These are phyloP conservation scores for Drosophila tanythrix DNA, from an alignment of 2,888 invertebrate genomes.

Conservation along the genomic window DNA sequence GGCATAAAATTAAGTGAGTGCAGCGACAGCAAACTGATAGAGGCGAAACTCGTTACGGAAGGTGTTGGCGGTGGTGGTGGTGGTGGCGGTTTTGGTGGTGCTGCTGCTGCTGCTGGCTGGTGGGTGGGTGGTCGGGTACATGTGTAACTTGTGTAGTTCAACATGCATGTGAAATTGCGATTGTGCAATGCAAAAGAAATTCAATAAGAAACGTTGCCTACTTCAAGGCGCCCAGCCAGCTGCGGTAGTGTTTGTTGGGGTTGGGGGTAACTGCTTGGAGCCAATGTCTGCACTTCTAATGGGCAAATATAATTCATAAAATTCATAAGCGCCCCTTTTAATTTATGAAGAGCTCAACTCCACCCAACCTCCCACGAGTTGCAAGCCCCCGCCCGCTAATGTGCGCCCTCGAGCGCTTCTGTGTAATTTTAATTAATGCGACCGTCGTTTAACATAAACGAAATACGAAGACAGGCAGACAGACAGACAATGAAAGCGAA, in stretches of 20 bases:
- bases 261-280: neutral
- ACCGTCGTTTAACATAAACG: constrained; percentile 63
- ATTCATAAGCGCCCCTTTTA: constrained; percentile 79
- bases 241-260: neutral
- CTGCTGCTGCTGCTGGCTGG: too few species aligned
- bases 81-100: too few species aligned
- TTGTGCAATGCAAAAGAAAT: constrained; percentile 63
- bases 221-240: constrained; percentile 33
- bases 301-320: constrained; percentile 70
- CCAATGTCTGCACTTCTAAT: constrained; percentile 56
- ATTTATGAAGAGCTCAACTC: constrained; percentile 63
- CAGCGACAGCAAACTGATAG: constrained; percentile 10
- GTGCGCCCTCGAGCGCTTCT: constrained; percentile 52
- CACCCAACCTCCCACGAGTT: neutral
- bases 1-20: constrained; percentile 81
- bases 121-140: constrained; percentile 18
- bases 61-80: neutral
- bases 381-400: constrained; percentile 4
- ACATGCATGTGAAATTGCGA: constrained; percentile 73
- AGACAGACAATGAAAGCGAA: constrained; percentile 22
- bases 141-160: constrained; percentile 54
- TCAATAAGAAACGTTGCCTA: constrained; percentile 66
- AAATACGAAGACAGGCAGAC: constrained; percentile 70
- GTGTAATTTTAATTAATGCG: constrained; percentile 77
- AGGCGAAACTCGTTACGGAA: neutral